Evolutionary conservation across 2,797 vertebrate genomes (phyloP).

Genomic region (Prionace glauca): DNA sequence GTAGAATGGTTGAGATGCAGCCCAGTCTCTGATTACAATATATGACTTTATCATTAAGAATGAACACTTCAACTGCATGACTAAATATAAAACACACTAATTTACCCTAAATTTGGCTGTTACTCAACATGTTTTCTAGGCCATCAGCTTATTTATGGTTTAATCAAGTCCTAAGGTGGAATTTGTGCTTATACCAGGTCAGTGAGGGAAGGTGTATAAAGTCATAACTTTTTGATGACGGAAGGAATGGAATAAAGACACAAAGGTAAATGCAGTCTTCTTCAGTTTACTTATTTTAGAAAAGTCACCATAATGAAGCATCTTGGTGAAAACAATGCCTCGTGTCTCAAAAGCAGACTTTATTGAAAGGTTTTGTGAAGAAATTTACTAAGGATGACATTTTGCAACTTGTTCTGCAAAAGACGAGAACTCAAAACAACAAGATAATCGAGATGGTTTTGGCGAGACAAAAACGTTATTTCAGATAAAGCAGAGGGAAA

Average conservation of each 20-base stretch:
- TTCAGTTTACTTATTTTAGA: not conserved
- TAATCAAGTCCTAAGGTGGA: not conserved
- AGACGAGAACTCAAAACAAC: not conserved
- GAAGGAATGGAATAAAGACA: constrained; percentile 42
- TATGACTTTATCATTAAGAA: not conserved
- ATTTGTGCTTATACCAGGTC: constrained; percentile 38
- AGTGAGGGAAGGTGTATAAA: constrained; percentile 45
- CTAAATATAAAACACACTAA: not conserved
- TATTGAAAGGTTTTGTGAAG: constrained; percentile 29
- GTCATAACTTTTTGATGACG: constrained; percentile 41
- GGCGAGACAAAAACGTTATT: not conserved
- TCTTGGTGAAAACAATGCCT: not conserved
- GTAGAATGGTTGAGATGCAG: not conserved
- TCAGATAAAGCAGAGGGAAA: constrained; percentile 3
- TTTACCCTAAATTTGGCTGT: not conserved
- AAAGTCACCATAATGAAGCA: not conserved
- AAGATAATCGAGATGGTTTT: not conserved
- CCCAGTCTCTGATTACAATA: not conserved
- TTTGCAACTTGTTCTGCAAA: constrained; percentile 6
- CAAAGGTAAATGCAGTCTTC: constrained; percentile 43
- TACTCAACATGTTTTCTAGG: not conserved
- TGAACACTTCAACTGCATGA: not conserved
- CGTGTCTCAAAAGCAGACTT: not conserved
- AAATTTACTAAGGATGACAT: not conserved
- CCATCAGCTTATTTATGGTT: not conserved